phyloP scores from a whole-genome alignment of 2,113 vertebrate genomes.

The Pundamilia nyererei region DNA sequence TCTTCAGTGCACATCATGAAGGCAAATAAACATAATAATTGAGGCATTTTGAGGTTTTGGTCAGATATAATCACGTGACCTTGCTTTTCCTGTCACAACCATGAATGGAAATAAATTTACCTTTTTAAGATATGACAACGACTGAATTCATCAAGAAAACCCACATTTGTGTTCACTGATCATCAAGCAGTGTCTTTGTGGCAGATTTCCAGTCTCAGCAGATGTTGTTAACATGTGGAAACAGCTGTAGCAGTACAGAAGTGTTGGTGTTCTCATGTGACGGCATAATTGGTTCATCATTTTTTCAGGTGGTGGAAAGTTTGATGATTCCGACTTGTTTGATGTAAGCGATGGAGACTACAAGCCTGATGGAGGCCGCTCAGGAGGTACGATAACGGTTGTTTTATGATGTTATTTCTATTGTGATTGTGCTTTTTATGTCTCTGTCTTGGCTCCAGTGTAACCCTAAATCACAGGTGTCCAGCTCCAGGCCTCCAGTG shows the following conservation, averaged over 20 bases:
- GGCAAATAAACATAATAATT: background rate
- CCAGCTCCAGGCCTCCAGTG: fast-evolving
- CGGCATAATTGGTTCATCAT: fast-evolving
- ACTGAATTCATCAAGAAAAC: background rate
- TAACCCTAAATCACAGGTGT: background rate
- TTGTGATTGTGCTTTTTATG: fast-evolving
- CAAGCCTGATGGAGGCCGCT: conserved; percentile 51
- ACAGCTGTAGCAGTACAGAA: fast-evolving
- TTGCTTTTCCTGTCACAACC: background rate
- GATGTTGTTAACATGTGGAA: background rate
- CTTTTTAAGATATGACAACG: background rate
- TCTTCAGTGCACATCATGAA: background rate
- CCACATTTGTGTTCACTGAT: fast-evolving
- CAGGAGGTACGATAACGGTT: background rate
- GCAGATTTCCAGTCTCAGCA: background rate
- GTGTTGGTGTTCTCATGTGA: background rate
- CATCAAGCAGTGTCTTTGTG: fast-evolving
- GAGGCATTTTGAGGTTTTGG: background rate
- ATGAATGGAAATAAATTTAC: background rate
- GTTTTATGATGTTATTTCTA: background rate
- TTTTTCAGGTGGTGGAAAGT: conserved; percentile 36
- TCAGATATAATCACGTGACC: fast-evolving
- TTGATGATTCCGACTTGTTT: conserved; percentile 43
- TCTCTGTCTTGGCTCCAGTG: background rate
- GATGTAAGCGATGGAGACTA: background rate